Evolutionary conservation across 2,113 vertebrate genomes (phyloP).

Genomic region (Lynx canadensis): DNA sequence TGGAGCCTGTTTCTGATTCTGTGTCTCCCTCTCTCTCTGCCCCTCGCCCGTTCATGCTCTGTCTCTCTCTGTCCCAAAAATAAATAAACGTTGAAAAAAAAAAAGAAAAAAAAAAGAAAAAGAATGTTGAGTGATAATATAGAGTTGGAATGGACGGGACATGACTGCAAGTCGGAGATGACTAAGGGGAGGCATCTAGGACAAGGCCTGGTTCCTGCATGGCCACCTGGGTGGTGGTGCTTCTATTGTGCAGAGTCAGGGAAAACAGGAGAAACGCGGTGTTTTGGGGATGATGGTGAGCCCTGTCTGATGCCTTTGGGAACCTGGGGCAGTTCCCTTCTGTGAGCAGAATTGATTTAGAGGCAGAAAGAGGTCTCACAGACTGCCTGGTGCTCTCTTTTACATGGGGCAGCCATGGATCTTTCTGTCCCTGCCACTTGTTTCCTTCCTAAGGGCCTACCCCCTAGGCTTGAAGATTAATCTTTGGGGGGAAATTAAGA

Average conservation of each 20-base stretch:
- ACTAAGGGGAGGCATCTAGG: background rate
- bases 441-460: background rate
- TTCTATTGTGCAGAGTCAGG: background rate
- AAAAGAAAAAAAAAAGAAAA: no score
- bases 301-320: background rate
- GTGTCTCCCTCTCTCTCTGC: no score
- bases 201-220: background rate
- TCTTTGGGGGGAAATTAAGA: background rate
- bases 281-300: no score
- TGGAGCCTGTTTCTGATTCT: no score
- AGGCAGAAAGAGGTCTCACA: background rate
- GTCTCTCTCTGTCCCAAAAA: no score
- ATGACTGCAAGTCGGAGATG: background rate
- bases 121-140: background rate
- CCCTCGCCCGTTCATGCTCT: no score
- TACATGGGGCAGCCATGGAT: background rate
- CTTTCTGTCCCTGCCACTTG: background rate
- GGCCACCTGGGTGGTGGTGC: background rate
- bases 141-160: background rate
- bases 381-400: background rate
- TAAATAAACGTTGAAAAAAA: no score
- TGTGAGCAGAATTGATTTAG: background rate
- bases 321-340: background rate
- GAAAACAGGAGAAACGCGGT: fast-evolving
- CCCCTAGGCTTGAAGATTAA: background rate